These are phyloP conservation scores for Baronia brevicornis DNA, from an alignment of 2,888 invertebrate species.

Conservation along the genomic window DNA sequence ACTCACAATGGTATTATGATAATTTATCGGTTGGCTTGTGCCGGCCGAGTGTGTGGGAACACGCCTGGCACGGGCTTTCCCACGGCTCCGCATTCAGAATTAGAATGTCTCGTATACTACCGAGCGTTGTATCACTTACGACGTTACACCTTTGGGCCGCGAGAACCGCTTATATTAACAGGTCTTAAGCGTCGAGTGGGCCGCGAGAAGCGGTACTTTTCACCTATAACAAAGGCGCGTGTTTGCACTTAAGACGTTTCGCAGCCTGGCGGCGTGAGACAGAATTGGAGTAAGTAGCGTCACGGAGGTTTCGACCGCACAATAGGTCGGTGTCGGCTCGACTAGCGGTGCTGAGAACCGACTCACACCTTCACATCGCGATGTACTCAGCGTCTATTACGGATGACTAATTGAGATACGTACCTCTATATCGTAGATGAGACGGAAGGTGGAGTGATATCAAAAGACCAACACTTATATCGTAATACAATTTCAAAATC, in stretches of 20 bases:
- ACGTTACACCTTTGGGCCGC: constrained; percentile 29
- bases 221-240: constrained; percentile 31
- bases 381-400: constrained; percentile 65
- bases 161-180: constrained; percentile 24
- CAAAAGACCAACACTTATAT: no score
- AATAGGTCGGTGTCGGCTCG: constrained; percentile 66
- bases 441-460: no score
- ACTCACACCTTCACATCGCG: constrained; percentile 65
- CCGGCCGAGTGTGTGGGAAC: constrained; percentile 76
- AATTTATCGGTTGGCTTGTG: constrained; percentile 76
- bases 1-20: constrained; percentile 76
- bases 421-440: no score
- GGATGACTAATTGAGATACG: constrained; percentile 55
- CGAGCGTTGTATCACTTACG: constrained; percentile 41
- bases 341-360: constrained; percentile 67
- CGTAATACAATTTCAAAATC: no score
- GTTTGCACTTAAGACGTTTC: constrained; percentile 50
- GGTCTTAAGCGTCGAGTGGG: constrained; percentile 42
- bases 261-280: constrained; percentile 41
- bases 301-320: constrained; percentile 72
- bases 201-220: constrained; percentile 29
- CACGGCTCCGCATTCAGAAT: constrained; percentile 48
- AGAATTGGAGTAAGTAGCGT: constrained; percentile 76
- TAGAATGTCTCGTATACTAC: constrained; percentile 45
- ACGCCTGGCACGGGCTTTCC: constrained; percentile 74